Base-by-base conservation (phyloP, 2,797 vertebrate genomes). In the Betta splendens region DNA sequence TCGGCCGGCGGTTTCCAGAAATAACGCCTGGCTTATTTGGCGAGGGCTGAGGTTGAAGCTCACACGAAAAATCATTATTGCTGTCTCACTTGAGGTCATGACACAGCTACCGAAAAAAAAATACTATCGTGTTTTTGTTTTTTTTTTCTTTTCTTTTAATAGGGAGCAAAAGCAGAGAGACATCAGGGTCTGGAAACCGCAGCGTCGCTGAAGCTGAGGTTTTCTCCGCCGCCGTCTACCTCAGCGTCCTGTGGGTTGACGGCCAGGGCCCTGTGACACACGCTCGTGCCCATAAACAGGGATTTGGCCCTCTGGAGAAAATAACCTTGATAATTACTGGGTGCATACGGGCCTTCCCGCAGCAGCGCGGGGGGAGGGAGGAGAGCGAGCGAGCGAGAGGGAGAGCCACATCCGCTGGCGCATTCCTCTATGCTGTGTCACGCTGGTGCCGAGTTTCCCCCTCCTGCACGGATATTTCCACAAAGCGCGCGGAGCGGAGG, bases 271-370 rank as follows among this genome's bases (percentile, higher is more conserved):
- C 69, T 68, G 77, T 84, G 81, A 86, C 87, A 91, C 85, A 88
- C 72, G 83, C 83, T 84, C 58, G 80, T 88, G 78, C 77, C 85
- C 87, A 91, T 92, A 91, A 90, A 91, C 87, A 88, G 86, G 87
- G 89, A 89, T 90, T 89, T 88, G 80, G 79, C 79, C 73, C 82
- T 80, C 85, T 72, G 78, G 87, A 87, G 87, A 91, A 92, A 92
- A 90, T 89, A 91, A 87, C 85, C 85, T 86, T 63, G 65, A 84
- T 92, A 90, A 92, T 91, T 90, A 90, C 88, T 80, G 87, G 88
- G 81, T 91, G 80, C 81, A 79, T 79, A 79, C 77, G 71, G 86
- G 84, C 79, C 83, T 81, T 67, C 81, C 85, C 86, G 85, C 83
- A 85, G 65, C 26, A 16, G 65, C 49, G n/a, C n/a, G 66, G 73